phyloP scores from a whole-genome alignment of 2,888 invertebrate genomes.

The Oxycera nigricornis region DNA sequence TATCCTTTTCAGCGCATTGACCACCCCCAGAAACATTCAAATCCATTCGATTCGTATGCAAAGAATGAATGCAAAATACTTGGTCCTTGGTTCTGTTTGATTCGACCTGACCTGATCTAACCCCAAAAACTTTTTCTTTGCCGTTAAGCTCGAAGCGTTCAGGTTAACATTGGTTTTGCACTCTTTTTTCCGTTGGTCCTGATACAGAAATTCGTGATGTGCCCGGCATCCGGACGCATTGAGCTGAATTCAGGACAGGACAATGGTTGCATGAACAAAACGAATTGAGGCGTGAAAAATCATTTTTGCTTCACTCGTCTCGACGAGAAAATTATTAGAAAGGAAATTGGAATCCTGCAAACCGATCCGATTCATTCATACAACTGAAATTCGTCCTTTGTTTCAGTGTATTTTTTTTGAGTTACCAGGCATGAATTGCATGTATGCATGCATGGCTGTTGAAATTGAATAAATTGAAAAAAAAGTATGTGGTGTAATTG shows the following conservation, averaged over 20 bases:
- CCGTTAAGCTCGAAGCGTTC: neutral
- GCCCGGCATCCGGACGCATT: neutral
- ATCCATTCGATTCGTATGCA: constrained; percentile 9
- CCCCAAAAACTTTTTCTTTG: no score
- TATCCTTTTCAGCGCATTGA: no score
- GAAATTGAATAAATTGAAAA: neutral
- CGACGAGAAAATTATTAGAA: constrained; percentile 12
- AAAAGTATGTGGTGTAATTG: neutral
- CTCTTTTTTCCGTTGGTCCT: neutral
- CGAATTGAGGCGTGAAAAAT: constrained; percentile 19
- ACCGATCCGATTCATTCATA: neutral
- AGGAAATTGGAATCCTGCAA: constrained; percentile 3
- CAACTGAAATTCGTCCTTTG: neutral
- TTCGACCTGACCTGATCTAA: constrained; percentile 10
- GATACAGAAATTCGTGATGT: neutral
- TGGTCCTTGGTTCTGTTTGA: neutral
- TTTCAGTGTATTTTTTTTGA: neutral
- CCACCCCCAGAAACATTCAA: neutral
- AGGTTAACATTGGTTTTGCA: neutral
- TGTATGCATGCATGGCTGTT: neutral
- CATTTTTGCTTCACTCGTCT: constrained; percentile 21
- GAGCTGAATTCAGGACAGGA: neutral
- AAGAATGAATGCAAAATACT: neutral
- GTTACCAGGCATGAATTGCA: neutral
- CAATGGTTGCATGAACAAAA: neutral